A percentile compares a stretch with the other conserved stretches of the same genome.
Evolutionary conservation across 1,140 invertebrate species (phyloP).

Genomic region (Pachypeltis micranthus): DNA sequence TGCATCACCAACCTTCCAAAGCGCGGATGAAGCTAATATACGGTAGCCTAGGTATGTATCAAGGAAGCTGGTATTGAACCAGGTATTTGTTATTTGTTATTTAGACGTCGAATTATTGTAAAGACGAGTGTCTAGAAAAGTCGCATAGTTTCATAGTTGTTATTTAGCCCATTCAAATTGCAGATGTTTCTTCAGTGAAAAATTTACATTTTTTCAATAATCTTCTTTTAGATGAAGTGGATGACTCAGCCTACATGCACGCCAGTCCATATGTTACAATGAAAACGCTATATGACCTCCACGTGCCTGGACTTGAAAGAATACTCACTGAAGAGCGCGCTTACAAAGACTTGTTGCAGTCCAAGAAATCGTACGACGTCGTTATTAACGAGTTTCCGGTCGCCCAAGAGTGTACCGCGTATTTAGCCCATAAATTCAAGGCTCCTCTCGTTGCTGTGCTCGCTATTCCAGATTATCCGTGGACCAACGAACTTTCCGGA

Average conservation of each 20-base stretch:
- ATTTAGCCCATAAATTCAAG: not conserved
- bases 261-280: not conserved
- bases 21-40: too few relatives aligned
- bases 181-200: too few relatives aligned
- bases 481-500: constrained; percentile 14
- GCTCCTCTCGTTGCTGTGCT: not conserved
- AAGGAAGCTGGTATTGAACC: too few relatives aligned
- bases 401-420: not conserved
- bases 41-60: too few relatives aligned
- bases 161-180: too few relatives aligned
- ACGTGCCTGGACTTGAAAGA: not conserved
- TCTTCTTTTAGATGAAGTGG: too few relatives aligned
- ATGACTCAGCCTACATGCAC: not conserved
- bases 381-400: not conserved
- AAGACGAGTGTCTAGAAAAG: too few relatives aligned
- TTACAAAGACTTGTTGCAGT: not conserved
- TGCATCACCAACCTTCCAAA: too few relatives aligned
- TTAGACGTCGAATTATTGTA: too few relatives aligned
- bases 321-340: not conserved
- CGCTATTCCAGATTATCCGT: not conserved
- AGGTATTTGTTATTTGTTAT: too few relatives aligned
- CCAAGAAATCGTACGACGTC: not conserved
- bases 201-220: too few relatives aligned
- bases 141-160: too few relatives aligned
- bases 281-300: not conserved